Percentiles rank a stretch among this genome's conserved stretches.
phyloP scores from a whole-genome alignment of 2,888 invertebrate genomes.

The Pterostichus madidus region DNA sequence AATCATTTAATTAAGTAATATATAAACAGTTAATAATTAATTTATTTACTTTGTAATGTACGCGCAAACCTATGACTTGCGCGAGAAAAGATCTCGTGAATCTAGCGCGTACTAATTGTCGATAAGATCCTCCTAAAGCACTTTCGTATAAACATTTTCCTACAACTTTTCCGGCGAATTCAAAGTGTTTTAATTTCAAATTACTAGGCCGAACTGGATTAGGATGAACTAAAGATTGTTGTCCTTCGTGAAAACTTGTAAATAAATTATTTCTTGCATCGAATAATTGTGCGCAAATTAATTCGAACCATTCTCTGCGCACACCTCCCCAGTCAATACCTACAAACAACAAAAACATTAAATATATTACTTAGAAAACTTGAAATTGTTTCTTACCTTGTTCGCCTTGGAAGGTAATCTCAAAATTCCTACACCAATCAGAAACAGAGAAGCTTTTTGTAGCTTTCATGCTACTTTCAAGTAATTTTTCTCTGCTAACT shows the following conservation, averaged over 20 bases:
- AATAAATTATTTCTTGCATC: slow-evolving; percentile 91
- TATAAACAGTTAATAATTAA: too few species aligned
- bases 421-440: slow-evolving; percentile 97
- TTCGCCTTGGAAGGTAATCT: slow-evolving; percentile 95
- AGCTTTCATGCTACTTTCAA: slow-evolving; percentile 91
- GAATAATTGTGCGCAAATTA: slow-evolving; percentile 92
- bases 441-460: slow-evolving; percentile 91
- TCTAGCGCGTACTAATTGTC: slow-evolving; percentile 93
- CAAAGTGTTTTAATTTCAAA: slow-evolving; percentile 92
- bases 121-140: slow-evolving; percentile 92
- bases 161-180: slow-evolving; percentile 95
- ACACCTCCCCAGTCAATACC: slow-evolving; percentile 97
- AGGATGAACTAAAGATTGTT: slow-evolving; percentile 94
- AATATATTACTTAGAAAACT: neutral
- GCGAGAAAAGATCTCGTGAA: slow-evolving; percentile 96
- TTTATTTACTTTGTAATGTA: slow-evolving; percentile 92
- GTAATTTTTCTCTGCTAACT: slow-evolving; percentile 88
- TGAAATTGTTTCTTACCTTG: slow-evolving; percentile 83
- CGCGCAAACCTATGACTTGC: slow-evolving; percentile 94
- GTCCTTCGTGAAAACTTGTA: slow-evolving; percentile 90
- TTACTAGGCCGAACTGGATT: slow-evolving; percentile 88
- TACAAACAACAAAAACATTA: slow-evolving; percentile 73
- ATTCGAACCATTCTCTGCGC: slow-evolving; percentile 96
- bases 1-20: slow-evolving; percentile 4
- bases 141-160: slow-evolving; percentile 97